Evolutionary conservation across 2,888 invertebrate species (phyloP).

Genomic region (Criorhina ranunculi): DNA sequence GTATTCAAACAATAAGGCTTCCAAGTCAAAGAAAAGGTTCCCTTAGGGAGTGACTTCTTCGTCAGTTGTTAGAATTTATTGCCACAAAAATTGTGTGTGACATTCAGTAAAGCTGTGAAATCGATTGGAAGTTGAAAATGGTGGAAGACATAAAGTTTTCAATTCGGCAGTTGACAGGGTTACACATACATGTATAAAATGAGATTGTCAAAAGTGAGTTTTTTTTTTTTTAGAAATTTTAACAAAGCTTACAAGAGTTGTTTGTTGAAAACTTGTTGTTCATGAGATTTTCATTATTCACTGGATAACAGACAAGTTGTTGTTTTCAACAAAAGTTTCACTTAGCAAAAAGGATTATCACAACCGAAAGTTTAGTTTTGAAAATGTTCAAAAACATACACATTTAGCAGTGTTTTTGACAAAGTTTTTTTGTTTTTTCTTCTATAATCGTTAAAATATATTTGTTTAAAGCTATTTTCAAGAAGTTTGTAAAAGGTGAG

Average conservation of each 20-base stretch:
- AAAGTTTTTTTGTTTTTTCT: not conserved
- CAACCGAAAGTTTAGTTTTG: not conserved
- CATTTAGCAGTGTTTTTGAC: not conserved
- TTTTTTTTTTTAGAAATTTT: slow-evolving; percentile 13
- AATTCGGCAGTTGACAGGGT: not conserved
- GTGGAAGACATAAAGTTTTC: slow-evolving; percentile 10
- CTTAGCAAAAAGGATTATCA: not conserved
- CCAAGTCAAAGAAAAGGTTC: not conserved
- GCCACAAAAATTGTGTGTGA: not conserved
- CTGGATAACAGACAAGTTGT: not conserved
- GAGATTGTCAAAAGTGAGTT: slow-evolving; percentile 11
- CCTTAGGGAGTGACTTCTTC: slow-evolving; percentile 4
- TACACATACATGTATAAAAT: not conserved
- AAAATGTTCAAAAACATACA: not conserved
- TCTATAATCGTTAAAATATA: not conserved
- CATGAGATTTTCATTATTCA: slow-evolving; percentile 18
- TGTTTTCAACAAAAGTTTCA: not conserved
- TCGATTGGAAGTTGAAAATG: slow-evolving; percentile 25
- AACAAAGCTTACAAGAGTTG: not conserved
- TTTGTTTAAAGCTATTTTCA: not conserved
- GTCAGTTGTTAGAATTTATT: slow-evolving; percentile 29
- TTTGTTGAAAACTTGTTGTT: not conserved
- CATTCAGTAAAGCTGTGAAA: not conserved
- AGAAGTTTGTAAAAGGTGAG: too few species aligned
- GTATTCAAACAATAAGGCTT: slow-evolving; percentile 19